Percentiles rank a stretch among this genome's conserved stretches.
phyloP scores from a whole-genome alignment of 2,113 vertebrate genomes.

The Chaenocephalus aceratus region DNA sequence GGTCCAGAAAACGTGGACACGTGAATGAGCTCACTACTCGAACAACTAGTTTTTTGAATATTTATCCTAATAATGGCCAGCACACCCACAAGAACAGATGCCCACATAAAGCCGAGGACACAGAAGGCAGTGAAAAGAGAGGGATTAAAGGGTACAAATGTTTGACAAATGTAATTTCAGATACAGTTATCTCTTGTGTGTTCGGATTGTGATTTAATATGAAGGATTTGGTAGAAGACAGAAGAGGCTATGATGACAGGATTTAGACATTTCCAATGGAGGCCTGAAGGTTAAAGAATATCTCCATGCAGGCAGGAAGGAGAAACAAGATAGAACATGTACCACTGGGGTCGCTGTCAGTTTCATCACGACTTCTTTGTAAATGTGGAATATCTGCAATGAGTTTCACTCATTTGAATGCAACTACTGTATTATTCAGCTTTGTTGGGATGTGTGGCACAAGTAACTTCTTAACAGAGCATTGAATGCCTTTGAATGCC shows the following conservation, averaged over 20 bases:
- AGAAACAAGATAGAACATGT: not conserved
- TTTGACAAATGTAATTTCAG: constrained; percentile 48
- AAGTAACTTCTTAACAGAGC: constrained; percentile 30
- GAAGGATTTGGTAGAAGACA: constrained; percentile 13
- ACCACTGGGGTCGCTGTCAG: not conserved
- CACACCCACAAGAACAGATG: constrained; percentile 27
- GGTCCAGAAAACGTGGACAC: constrained; percentile 39
- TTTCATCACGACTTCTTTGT: constrained; percentile 3
- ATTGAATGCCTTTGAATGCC: constrained; percentile 52
- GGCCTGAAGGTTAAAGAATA: constrained; percentile 1
- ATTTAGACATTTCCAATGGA: constrained; percentile 7
- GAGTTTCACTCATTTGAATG: constrained; percentile 25
- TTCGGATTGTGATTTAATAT: constrained; percentile 19
- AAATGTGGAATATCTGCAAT: constrained; percentile 12
- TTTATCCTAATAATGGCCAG: constrained; percentile 26
- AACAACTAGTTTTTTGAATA: constrained; percentile 15
- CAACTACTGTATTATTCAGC: constrained; percentile 7
- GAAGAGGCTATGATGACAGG: not conserved
- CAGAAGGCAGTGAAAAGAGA: not conserved
- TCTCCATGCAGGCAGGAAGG: not conserved
- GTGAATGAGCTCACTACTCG: not conserved
- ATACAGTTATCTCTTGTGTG: constrained; percentile 25
- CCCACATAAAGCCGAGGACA: constrained; percentile 1
- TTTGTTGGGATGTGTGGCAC: constrained; percentile 19
- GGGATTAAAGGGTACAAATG: constrained; percentile 25